Evolutionary conservation across 2,113 vertebrate genomes (phyloP).

Genomic region (Aegotheles bennettii): DNA sequence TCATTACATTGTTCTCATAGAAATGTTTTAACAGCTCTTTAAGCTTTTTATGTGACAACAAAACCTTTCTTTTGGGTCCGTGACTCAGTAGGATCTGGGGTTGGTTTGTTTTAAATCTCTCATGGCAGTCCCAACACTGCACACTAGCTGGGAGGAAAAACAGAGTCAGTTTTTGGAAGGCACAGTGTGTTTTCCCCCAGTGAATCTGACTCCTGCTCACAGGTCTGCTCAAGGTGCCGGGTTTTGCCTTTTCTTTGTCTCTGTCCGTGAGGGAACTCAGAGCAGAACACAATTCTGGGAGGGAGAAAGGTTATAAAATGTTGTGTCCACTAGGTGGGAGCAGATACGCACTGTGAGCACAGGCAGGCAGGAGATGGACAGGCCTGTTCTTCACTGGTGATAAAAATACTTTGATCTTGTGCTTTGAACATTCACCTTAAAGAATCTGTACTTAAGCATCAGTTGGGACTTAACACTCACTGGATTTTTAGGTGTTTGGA

Average conservation of each 20-base stretch:
- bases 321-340: background rate
- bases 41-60: background rate
- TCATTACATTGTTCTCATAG: background rate
- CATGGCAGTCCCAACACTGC: background rate
- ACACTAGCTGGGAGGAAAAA: background rate
- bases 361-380: background rate
- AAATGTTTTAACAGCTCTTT: background rate
- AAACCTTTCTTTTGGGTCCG: background rate
- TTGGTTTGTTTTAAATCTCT: background rate
- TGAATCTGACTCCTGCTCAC: background rate
- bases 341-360: background rate
- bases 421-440: background rate
- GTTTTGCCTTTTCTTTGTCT: too few species aligned
- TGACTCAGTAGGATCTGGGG: background rate
- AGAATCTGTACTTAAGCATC: background rate
- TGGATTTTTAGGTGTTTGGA: background rate
- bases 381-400: too few species aligned
- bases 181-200: fast-evolving
- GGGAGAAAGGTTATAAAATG: background rate
- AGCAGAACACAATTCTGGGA: background rate
- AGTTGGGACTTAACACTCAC: background rate
- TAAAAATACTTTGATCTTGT: background rate
- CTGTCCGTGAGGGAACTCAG: too few species aligned
- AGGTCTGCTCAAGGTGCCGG: background rate
- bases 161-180: background rate